A percentile compares a stretch with the other conserved stretches of the same genome.
phyloP scores from a whole-genome alignment of 2,113 vertebrate species.

The Octodon degus region DNA sequence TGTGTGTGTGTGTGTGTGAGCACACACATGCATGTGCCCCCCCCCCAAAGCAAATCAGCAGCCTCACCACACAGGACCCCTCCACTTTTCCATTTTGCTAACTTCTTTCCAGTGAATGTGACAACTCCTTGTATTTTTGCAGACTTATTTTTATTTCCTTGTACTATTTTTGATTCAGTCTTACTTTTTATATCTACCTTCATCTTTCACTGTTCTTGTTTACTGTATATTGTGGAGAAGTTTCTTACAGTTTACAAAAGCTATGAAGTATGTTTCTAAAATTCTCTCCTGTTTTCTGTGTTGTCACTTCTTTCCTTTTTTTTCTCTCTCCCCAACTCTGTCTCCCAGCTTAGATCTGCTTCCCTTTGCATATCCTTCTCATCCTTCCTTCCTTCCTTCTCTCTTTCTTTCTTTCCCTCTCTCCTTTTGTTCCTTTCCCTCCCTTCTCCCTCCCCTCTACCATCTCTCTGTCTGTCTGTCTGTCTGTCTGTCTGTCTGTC shows the following conservation, averaged over 20 bases:
- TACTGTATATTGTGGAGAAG: neutral
- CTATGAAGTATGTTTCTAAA: neutral
- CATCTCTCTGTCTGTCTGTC: neutral
- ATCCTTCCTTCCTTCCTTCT: too few relatives aligned
- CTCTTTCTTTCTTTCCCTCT: too few relatives aligned
- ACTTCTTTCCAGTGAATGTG: neutral
- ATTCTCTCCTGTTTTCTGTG: neutral
- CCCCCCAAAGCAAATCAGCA: neutral
- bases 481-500: neutral
- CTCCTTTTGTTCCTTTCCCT: too few relatives aligned
- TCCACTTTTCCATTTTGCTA: neutral
- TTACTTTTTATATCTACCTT: neutral
- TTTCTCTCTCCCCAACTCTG: neutral
- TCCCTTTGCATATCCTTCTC: too few relatives aligned
- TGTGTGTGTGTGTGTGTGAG: neutral
- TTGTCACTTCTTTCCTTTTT: neutral
- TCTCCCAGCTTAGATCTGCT: neutral
- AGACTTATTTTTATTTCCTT: neutral
- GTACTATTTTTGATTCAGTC: neutral
- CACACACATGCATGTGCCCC: too few relatives aligned
- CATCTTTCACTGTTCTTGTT: neutral
- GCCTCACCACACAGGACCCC: neutral
- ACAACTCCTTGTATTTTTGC: neutral
- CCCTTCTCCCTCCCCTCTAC: fast-evolving
- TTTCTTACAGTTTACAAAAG: neutral